Base-by-base conservation (phyloP, 2,113 vertebrate genomes). In the Alouatta palliata region DNA sequence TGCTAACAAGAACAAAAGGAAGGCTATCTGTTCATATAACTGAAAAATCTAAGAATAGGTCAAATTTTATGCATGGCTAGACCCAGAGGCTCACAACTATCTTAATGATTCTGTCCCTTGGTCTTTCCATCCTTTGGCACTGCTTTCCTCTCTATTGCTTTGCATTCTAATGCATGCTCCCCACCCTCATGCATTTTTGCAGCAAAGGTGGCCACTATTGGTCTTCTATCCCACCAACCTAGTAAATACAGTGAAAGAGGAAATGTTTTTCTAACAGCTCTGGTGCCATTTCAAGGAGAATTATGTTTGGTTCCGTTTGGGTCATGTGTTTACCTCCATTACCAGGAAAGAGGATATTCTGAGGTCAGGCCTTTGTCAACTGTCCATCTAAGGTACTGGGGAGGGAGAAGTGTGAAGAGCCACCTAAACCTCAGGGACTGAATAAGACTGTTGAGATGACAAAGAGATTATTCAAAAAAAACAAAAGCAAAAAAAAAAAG, bases 1-100 rank as follows among this genome's bases (percentile, higher is more conserved):
- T 70, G n/a, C 56, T 73, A 87, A 82, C 11, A 45, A 96, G 16
- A 84, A 43, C 17, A 35, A 71, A 77, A 96, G 49, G 27, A 85
- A 94, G 94, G 37, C 30, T 81, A 49, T 43, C 71, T 6, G 1
- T 37, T 85, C 27, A 30, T 35, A 12, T 43, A 90, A 81, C n/a
- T 66, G 61, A 93, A 91, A 87, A 90, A 54, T n/a, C 40, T 66
- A 58, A 75, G 32, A 16, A 19, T 5, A 71, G 80, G 5, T 71
- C 75, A 37, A 43, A 8, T 79, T 61, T 91, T 54, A 49, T 37
- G 8, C 45, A 27, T 76, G 56, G 5, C 64, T 88, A 71, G 8
- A 64, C 8, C 30, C 49, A 61, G 21, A 82, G 49, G 45, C 30
- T 21, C 54, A 91, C 54, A 85, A 64, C 8, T 45, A 76, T 25